Evolutionary conservation across 2,888 invertebrate species (phyloP).

Genomic region (Ochropleura plecta): DNA sequence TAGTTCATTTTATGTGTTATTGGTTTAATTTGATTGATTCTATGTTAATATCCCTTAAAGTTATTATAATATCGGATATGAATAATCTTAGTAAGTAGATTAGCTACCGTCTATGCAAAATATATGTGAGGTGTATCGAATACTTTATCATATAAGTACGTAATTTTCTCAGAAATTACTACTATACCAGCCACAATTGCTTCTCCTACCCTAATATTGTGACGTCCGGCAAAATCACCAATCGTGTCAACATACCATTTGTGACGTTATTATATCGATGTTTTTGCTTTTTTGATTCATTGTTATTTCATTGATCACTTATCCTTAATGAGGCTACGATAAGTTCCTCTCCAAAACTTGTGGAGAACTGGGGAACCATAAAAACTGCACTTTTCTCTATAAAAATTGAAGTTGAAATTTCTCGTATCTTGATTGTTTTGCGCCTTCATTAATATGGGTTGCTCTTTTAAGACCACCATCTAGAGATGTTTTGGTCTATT

Average conservation of each 20-base stretch:
- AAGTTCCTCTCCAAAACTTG: neutral
- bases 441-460: neutral
- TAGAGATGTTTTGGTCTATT: slow-evolving; percentile 25
- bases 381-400: neutral
- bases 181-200: slow-evolving; percentile 15
- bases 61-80: slow-evolving; percentile 18
- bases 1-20: slow-evolving; percentile 27
- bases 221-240: slow-evolving; percentile 7
- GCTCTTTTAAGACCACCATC: neutral
- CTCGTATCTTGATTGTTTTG: neutral
- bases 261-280: neutral
- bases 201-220: slow-evolving; percentile 8
- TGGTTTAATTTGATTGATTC: slow-evolving; percentile 9
- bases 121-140: slow-evolving; percentile 16
- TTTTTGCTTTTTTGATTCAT: neutral
- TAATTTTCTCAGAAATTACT: slow-evolving; percentile 30
- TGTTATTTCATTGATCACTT: slow-evolving; percentile 15
- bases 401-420: neutral
- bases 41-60: neutral
- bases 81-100: slow-evolving; percentile 7
- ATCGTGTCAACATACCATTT: slow-evolving; percentile 27
- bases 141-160: slow-evolving; percentile 19
- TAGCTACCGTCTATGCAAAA: slow-evolving; percentile 9
- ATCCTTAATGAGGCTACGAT: neutral
- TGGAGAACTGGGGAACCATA: neutral